These are phyloP conservation scores for Rhagoletis zephyria DNA, from an alignment of 1,140 invertebrate species.

Conservation along the genomic window DNA sequence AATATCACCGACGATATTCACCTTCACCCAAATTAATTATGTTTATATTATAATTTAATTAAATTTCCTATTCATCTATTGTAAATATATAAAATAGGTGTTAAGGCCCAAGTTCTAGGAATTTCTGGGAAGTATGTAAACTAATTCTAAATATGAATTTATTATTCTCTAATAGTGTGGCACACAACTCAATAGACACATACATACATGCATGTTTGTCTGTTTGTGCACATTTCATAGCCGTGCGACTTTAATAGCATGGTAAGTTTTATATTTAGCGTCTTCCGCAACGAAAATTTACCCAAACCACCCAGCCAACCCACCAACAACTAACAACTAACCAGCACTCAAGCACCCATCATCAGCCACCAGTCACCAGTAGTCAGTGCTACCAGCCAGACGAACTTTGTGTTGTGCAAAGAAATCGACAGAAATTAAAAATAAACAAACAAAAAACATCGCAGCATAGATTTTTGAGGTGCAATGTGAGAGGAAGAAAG, in stretches of 20 bases:
- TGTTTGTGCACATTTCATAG: neutral
- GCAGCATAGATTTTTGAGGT: neutral
- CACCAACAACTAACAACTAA: neutral
- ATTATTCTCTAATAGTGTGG: neutral
- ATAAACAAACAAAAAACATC: slow-evolving; percentile 50
- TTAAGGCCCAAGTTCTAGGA: neutral
- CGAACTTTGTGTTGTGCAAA: neutral
- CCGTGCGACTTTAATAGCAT: slow-evolving; percentile 8
- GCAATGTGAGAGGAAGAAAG: neutral
- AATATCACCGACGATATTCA: too few species aligned
- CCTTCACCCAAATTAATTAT: too few species aligned
- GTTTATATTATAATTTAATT: too few species aligned
- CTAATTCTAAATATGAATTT: slow-evolving; percentile 9
- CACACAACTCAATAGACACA: neutral
- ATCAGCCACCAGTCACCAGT: neutral
- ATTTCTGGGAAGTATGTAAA: neutral
- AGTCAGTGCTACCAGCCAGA: neutral
- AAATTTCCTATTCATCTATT: too few species aligned
- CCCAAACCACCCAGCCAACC: neutral
- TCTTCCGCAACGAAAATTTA: slow-evolving; percentile 37
- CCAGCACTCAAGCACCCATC: neutral
- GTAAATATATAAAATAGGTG: too few species aligned
- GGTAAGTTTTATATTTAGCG: slow-evolving; percentile 49
- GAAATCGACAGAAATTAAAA: slow-evolving; percentile 43
- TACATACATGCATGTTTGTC: neutral